phyloP scores from a whole-genome alignment of 1,140 invertebrate species.

The Bombus cullumanus region DNA sequence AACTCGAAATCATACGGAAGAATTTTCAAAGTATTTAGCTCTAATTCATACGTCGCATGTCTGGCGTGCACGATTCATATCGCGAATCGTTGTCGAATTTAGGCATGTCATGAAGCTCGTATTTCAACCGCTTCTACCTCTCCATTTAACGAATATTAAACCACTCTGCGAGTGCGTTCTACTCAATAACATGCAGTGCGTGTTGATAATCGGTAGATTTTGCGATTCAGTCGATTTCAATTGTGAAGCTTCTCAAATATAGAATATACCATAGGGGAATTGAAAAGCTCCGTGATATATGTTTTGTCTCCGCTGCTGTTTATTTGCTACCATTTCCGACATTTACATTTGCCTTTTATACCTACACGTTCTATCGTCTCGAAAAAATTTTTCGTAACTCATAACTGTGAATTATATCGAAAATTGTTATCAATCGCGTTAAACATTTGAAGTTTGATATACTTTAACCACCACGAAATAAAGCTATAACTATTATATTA shows the following conservation, averaged over 20 bases:
- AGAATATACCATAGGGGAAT: background rate
- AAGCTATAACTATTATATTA: too few species aligned
- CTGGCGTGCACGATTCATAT: conserved; percentile 12
- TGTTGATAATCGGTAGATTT: background rate
- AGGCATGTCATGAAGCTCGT: conserved; percentile 22
- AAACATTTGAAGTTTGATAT: too few species aligned
- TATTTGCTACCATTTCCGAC: background rate
- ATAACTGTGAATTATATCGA: background rate
- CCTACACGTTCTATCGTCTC: background rate
- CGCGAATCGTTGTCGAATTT: conserved; percentile 27
- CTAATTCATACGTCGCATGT: conserved; percentile 14
- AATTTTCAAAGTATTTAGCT: conserved; percentile 16
- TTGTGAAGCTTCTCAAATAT: background rate
- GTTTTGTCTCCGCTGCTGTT: background rate
- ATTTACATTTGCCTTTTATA: background rate
- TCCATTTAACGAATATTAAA: conserved; percentile 27
- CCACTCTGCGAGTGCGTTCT: background rate
- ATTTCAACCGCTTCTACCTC: background rate
- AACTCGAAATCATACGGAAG: conserved; percentile 2
- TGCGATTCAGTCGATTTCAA: conserved; percentile 6
- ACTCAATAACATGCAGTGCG: background rate
- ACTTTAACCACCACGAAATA: too few species aligned
- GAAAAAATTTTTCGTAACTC: background rate
- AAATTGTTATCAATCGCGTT: background rate
- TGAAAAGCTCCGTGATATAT: background rate